These are phyloP conservation scores for Branchinecta lynchi DNA, from an alignment of 1,140 invertebrate species.

Conservation along the genomic window DNA sequence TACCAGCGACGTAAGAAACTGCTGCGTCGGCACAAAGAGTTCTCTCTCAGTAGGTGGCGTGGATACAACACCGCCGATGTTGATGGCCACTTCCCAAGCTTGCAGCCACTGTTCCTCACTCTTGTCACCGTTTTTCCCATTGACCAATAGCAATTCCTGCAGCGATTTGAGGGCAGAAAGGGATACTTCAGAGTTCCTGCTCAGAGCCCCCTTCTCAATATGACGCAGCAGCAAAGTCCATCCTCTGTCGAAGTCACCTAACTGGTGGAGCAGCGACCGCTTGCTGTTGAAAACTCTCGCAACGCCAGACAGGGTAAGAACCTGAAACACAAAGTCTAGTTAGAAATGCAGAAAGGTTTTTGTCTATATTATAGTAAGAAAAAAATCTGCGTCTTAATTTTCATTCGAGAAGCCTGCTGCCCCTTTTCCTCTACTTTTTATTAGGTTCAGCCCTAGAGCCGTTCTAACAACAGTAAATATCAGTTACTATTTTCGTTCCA, in stretches of 20 bases:
- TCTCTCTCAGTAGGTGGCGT: constrained; percentile 44
- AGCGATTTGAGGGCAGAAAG: constrained; percentile 86
- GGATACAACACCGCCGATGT: constrained; percentile 61
- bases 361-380: background rate
- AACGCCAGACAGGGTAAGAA: constrained; percentile 54
- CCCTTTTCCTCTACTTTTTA: too few relatives aligned
- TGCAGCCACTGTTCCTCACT: constrained; percentile 52
- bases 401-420: background rate
- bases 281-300: constrained; percentile 76
- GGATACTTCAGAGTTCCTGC: constrained; percentile 83
- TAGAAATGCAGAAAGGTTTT: background rate
- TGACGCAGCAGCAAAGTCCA: constrained; percentile 85
- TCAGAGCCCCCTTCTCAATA: constrained; percentile 77
- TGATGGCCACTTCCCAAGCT: constrained; percentile 71
- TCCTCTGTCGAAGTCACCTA: constrained; percentile 79
- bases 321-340: constrained; percentile 31
- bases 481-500: too few relatives aligned
- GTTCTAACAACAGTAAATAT: too few relatives aligned
- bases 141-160: constrained; percentile 68
- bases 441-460: too few relatives aligned
- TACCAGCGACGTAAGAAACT: constrained; percentile 78
- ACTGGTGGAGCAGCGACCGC: constrained; percentile 57
- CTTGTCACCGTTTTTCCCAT: constrained; percentile 30
- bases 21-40: constrained; percentile 70
- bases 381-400: background rate